Base-by-base conservation (phyloP, 2,113 vertebrate species). In the Nibea coibor region DNA sequence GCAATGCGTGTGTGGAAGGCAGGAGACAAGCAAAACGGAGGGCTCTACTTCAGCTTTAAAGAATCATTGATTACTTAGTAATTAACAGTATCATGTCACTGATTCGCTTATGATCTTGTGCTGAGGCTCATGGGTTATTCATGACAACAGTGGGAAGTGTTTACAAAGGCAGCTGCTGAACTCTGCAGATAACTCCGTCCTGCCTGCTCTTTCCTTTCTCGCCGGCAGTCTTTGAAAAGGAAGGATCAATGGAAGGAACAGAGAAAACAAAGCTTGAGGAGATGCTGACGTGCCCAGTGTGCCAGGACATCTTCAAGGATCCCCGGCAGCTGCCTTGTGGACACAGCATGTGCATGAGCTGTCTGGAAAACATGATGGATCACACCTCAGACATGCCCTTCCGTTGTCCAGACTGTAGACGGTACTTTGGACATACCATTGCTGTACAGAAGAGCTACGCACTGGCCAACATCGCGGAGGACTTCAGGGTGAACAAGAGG, bases 311-410 rank as follows among this genome's bases (percentile, higher is more conserved):
- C 64, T 93, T 92, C 22, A 89, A 57, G 4, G 87, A 93, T 19
- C 93, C 94, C 4, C 83, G 72, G n/a, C 90, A 91, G 82, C 87
- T 95, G 47, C 85, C 88, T 59, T 94, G 94, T 53, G 93, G 93
- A 15, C 93, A 94, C 91, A 91, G 85, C 81, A 14, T 93, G 71
- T 95, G 94, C 58, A 39, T 62, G 53, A 10, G 1, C 6, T 94
- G 93, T 66, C 62, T 94, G 64, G 82, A 92, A 6, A 65, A 48
- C 7, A 43, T 93, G 90, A 22, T 79, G 16, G 75, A 67, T 15
- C 83, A 90, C 48, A 16, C 71, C 47, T 43, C 77, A 15, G 75
- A 72, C 4, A 1, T 26, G 0, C 81, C 83, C 3, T 86, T 91
- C 72, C 78, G 82, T 4, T 94, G 93, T 20, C 92, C 94, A 0